Base-by-base conservation (phyloP, 2,113 vertebrate species). In the Odobenus rosmarus region DNA sequence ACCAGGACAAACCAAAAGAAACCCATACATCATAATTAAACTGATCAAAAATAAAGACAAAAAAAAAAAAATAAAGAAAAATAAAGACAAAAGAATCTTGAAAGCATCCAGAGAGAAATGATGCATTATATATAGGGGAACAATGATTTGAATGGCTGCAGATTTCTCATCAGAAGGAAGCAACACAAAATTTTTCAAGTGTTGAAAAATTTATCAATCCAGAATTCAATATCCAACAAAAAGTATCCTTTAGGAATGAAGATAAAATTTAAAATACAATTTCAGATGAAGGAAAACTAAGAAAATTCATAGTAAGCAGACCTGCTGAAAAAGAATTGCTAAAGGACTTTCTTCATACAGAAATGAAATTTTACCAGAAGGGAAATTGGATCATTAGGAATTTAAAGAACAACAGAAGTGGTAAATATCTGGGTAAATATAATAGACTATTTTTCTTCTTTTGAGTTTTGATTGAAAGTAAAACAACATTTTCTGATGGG, bases 391-490 rank as follows among this genome's bases (percentile, higher is more conserved):
- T 77, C 16, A 92, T 71, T 24, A 1, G 28, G 49, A 88, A 76
- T 76, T 33, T 26, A 26, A 11, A 95, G 83, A 76, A 94, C 36
- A 88, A 31, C 13, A 92, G 14, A 76, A 89, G 36, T 87, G 49
- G 74, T 87, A 36, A 55, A 74, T 79, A 53, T n/a, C 4, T 86
- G 67, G 5, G 3, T 79, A 90, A 76, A 79, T 59, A 53, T 80
- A 84, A 74, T 92, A 57, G 33, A 72, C 57, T 72, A 80, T 80
- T 90, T 67, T 79, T 67, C 31, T 64, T 93, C 36, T 39, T 18
- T 74, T 90, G 64, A 82, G 49, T 94, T 80, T 94, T 96, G 19
- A 95, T 39, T 77, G 21, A 94, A 94, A 82, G 19, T 28, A 53
- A 87, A 71, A 81, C 36, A 90, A 53, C 36, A 86, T 53, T 94